Evolutionary conservation across 2,797 vertebrate species (phyloP).

Genomic region (Poecilia wingei): DNA sequence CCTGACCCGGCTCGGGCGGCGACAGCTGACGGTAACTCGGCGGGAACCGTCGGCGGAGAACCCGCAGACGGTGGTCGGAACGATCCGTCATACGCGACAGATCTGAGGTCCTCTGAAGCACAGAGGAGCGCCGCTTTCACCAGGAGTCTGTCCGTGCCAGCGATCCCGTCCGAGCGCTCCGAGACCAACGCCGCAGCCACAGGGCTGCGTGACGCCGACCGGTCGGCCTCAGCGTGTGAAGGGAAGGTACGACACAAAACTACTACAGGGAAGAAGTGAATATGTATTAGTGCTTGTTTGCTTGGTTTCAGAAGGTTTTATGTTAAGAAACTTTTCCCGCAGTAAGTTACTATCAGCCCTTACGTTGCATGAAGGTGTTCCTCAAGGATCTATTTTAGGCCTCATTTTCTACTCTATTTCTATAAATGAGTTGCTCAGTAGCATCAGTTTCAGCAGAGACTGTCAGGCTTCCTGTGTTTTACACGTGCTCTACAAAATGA

Average conservation of each 20-base stretch:
- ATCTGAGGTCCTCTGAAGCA: background rate
- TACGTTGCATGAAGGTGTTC: background rate
- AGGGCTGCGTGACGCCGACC: conserved; percentile 38
- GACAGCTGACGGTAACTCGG: background rate
- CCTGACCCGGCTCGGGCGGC: background rate
- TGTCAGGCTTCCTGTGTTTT: background rate
- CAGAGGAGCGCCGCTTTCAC: conserved; percentile 71
- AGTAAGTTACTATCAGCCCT: background rate
- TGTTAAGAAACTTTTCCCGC: background rate
- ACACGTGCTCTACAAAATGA: background rate
- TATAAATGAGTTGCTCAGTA: background rate
- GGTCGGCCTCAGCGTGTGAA: conserved; percentile 64
- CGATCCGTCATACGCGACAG: background rate
- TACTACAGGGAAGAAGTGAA: background rate
- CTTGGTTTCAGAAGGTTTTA: background rate
- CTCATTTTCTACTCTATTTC: background rate
- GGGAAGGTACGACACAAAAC: conserved; percentile 56
- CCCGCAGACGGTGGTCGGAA: background rate
- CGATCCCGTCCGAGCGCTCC: conserved; percentile 57
- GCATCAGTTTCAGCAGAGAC: background rate
- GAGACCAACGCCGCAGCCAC: conserved; percentile 36
- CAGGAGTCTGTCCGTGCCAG: conserved; percentile 89
- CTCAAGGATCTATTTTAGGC: background rate
- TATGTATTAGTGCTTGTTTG: background rate
- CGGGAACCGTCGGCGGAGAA: background rate